Evolutionary conservation across 2,113 vertebrate genomes (phyloP).

Genomic region (Corydoras sp.): DNA sequence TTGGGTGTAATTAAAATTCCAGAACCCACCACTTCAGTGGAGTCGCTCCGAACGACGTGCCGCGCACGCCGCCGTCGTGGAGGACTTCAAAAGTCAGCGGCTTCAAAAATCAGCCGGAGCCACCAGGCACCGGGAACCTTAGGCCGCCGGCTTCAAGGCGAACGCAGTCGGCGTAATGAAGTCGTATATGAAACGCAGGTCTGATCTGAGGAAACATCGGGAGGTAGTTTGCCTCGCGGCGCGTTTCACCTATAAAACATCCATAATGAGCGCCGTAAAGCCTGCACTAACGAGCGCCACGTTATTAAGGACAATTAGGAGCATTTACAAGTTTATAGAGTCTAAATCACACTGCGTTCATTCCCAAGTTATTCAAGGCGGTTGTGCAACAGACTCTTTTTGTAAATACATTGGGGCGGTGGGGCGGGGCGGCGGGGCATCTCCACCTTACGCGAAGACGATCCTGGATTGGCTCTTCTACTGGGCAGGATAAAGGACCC

Average conservation of each 20-base stretch:
- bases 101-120: too few relatives aligned
- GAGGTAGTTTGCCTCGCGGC: not conserved
- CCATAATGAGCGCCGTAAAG: slow-evolving; percentile 8
- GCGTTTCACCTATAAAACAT: slow-evolving; percentile 22
- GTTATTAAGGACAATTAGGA: slow-evolving; percentile 25
- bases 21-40: too few relatives aligned
- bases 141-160: too few relatives aligned
- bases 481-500: too few relatives aligned
- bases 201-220: not conserved
- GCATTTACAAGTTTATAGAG: slow-evolving; percentile 1
- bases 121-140: too few relatives aligned
- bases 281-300: not conserved
- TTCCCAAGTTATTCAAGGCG: slow-evolving; percentile 18
- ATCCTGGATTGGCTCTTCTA: too few relatives aligned
- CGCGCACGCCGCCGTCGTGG: too few relatives aligned
- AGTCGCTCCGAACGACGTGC: too few relatives aligned
- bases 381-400: not conserved
- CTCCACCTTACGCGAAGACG: not conserved
- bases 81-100: too few relatives aligned
- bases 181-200: not conserved
- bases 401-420: too few relatives aligned
- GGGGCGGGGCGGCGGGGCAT: not conserved
- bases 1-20: too few relatives aligned
- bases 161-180: not conserved
- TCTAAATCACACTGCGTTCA: slow-evolving; percentile 1